A percentile compares a stretch with the other conserved stretches of the same genome.
These are phyloP conservation scores for Psix sp. DNA, from an alignment of 1,140 invertebrate genomes.

Conservation along the genomic window DNA sequence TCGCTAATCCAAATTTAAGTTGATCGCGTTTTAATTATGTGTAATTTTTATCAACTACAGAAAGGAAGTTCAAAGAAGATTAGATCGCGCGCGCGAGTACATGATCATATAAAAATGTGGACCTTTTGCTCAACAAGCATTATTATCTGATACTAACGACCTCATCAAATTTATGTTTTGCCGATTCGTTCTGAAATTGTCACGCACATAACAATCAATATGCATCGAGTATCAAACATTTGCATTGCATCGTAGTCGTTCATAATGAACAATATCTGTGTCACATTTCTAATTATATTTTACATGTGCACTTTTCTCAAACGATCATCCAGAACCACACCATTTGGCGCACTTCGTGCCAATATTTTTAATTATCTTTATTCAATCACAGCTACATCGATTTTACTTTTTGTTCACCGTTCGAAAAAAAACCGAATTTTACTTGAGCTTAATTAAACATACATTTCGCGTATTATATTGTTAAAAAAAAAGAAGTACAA, in stretches of 20 bases:
- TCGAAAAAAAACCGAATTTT: neutral
- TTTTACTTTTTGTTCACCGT: neutral
- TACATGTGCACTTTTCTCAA: slow-evolving; percentile 12
- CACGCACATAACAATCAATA: slow-evolving; percentile 37
- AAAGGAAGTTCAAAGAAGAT: slow-evolving; percentile 20
- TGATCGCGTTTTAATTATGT: slow-evolving; percentile 20
- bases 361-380: slow-evolving; percentile 23
- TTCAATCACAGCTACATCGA: slow-evolving; percentile 3
- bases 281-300: slow-evolving; percentile 40
- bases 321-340: slow-evolving; percentile 3
- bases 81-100: slow-evolving; percentile 4
- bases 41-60: slow-evolving; percentile 9
- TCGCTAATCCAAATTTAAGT: neutral
- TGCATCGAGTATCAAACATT: slow-evolving; percentile 12
- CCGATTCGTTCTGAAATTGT: slow-evolving; percentile 35
- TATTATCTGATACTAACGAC: slow-evolving; percentile 46
- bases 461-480: no score
- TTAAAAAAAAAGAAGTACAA: no score
- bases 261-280: slow-evolving; percentile 25
- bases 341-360: slow-evolving; percentile 5
- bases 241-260: slow-evolving; percentile 27
- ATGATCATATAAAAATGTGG: slow-evolving; percentile 17
- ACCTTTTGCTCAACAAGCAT: slow-evolving; percentile 15
- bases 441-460: no score
- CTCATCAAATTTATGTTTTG: slow-evolving; percentile 43